A percentile compares a stretch with the other conserved stretches of the same genome.
Evolutionary conservation across 2,113 vertebrate species (phyloP).

Genomic region (Forbesichthys agassizii): DNA sequence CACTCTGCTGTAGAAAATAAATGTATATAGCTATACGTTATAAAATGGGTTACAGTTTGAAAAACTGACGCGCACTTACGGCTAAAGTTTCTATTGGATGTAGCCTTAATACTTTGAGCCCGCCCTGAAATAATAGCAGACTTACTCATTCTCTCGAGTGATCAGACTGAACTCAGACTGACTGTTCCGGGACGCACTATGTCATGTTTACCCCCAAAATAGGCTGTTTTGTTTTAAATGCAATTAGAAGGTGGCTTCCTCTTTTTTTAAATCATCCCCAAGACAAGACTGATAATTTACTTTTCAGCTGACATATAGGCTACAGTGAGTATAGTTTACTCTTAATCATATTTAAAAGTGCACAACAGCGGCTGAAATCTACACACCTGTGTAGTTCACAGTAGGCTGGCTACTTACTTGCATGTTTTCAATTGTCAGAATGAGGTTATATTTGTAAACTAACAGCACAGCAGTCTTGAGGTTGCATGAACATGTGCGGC

Average conservation of each 20-base stretch:
- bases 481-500: no score
- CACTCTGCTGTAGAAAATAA: no score
- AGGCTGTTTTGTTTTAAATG: no score
- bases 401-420: no score
- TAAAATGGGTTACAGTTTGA: no score
- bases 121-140: constrained; percentile 38
- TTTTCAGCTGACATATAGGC: neutral
- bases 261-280: neutral
- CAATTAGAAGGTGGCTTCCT: no score
- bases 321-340: constrained; percentile 22
- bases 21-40: no score
- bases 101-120: constrained; percentile 36
- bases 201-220: neutral
- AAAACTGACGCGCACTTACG: neutral
- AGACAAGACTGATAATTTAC: neutral
- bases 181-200: neutral
- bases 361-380: neutral
- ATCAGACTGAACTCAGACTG: constrained; percentile 24
- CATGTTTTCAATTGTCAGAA: no score
- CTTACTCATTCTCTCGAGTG: constrained; percentile 1
- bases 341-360: neutral
- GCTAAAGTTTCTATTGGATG: constrained; percentile 25
- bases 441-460: no score
- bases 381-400: constrained; percentile 25
- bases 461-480: no score